A percentile compares a stretch with the other conserved stretches of the same genome.
phyloP scores from a whole-genome alignment of 1,140 invertebrate species.

The Camponotus pennsylvanicus region DNA sequence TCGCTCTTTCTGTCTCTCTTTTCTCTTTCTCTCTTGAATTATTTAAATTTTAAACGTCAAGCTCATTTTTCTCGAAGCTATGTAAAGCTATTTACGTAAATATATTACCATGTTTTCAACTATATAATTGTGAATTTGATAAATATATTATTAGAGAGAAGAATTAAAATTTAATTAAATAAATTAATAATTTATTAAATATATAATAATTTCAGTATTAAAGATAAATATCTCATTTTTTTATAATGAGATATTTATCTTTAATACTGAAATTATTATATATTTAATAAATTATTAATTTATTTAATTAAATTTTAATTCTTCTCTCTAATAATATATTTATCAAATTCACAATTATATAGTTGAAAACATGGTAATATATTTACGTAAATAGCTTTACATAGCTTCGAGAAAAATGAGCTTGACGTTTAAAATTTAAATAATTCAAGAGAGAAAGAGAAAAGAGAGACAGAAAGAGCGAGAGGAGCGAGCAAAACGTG shows the following conservation, averaged over 20 bases:
- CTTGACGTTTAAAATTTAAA: background rate
- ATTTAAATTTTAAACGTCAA: background rate
- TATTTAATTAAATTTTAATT: background rate
- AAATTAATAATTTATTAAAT: background rate
- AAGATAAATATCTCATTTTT: background rate
- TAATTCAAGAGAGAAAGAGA: constrained; percentile 11
- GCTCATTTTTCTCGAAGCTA: background rate
- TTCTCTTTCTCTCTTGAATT: constrained; percentile 7
- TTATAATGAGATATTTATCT: background rate
- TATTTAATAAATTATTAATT: background rate
- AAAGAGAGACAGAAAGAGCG: background rate
- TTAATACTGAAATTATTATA: background rate
- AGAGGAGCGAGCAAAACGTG: background rate
- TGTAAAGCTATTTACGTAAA: background rate
- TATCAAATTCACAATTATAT: background rate
- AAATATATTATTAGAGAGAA: background rate
- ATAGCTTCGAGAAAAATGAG: background rate
- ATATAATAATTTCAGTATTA: background rate
- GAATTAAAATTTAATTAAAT: background rate
- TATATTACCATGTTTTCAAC: background rate
- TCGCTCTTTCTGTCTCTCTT: background rate
- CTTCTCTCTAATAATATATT: background rate
- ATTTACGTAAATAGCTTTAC: background rate
- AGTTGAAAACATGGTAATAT: background rate
- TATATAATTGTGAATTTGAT: background rate